These are phyloP conservation scores for Coreoperca whiteheadi DNA, from an alignment of 2,113 vertebrate genomes.

Conservation along the genomic window DNA sequence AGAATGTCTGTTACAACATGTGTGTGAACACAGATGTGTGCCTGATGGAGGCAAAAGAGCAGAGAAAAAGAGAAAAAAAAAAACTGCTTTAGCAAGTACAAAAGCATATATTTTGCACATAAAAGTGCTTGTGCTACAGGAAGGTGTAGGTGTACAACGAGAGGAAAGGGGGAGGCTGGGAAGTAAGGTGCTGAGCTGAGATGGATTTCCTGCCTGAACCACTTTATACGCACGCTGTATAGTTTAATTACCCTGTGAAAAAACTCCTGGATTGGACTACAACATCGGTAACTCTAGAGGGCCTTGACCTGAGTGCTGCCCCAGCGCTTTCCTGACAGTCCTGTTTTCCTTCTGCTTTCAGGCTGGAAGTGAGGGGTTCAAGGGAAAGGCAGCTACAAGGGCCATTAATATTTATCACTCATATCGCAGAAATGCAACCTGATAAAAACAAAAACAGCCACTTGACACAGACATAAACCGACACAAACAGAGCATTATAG, in stretches of 20 bases:
- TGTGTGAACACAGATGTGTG: slow-evolving; percentile 20
- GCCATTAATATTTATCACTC: slow-evolving; percentile 47
- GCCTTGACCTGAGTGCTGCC: slow-evolving; percentile 44
- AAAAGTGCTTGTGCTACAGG: slow-evolving; percentile 40
- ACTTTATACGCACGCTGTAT: slow-evolving; percentile 71
- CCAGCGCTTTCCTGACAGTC: slow-evolving; percentile 31
- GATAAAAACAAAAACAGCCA: slow-evolving; percentile 50
- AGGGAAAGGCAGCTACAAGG: slow-evolving; percentile 19
- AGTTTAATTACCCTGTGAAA: slow-evolving; percentile 72
- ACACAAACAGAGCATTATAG: not conserved
- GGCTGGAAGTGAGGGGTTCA: slow-evolving; percentile 32
- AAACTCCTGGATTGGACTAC: slow-evolving; percentile 39
- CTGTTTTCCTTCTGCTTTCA: slow-evolving; percentile 62
- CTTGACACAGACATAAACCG: slow-evolving; percentile 3
- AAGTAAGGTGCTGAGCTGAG: slow-evolving; percentile 58
- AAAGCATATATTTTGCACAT: slow-evolving; percentile 27
- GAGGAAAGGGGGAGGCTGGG: slow-evolving; percentile 34
- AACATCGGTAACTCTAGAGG: slow-evolving; percentile 62
- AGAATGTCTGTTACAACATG: slow-evolving; percentile 39
- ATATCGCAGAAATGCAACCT: slow-evolving; percentile 28
- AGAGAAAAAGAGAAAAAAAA: slow-evolving; percentile 17
- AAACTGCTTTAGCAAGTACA: slow-evolving; percentile 19
- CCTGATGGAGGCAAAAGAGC: slow-evolving; percentile 17
- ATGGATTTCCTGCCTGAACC: slow-evolving; percentile 77
- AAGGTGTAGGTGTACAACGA: slow-evolving; percentile 58